A percentile compares a stretch with the other conserved stretches of the same genome.
Evolutionary conservation across 2,113 vertebrate genomes (phyloP).

Genomic region (Chinchilla lanigera): DNA sequence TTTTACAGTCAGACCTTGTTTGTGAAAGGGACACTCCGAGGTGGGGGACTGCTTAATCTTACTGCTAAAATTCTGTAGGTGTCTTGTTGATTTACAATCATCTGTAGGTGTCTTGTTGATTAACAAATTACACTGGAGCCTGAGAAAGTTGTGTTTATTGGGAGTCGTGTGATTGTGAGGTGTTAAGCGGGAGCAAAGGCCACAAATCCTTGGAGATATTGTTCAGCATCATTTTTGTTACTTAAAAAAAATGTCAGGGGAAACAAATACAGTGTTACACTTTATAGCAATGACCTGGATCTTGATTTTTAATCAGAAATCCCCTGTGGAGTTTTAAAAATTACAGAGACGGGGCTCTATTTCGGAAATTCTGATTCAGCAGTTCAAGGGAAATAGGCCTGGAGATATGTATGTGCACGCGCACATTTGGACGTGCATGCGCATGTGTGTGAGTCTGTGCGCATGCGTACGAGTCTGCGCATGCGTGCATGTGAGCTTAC

Average conservation of each 20-base stretch:
- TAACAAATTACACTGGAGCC: not conserved
- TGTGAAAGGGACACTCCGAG: not conserved
- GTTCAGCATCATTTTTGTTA: not conserved
- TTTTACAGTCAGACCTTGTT: constrained; percentile 45
- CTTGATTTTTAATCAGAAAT: constrained; percentile 18
- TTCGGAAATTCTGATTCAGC: constrained; percentile 36
- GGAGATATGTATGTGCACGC: too few species aligned
- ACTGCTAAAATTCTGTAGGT: constrained; percentile 1
- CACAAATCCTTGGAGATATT: not conserved
- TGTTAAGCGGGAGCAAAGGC: not conserved
- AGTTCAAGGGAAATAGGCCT: not conserved
- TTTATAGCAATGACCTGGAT: not conserved
- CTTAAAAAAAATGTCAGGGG: not conserved
- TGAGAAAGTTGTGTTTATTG: not conserved
- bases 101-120: not conserved
- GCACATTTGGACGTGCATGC: too few species aligned
- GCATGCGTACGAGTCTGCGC: not conserved
- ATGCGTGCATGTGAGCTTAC: not conserved
- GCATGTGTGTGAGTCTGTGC: not conserved
- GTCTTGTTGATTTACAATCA: not conserved
- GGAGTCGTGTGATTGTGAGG: not conserved
- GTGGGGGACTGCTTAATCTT: constrained; percentile 34
- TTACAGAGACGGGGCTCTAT: not conserved
- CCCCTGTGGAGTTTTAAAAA: not conserved
- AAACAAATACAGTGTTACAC: not conserved